Conservation (phyloP, 2,113 vertebrate species). For the Baryphthengus martii region DNA sequence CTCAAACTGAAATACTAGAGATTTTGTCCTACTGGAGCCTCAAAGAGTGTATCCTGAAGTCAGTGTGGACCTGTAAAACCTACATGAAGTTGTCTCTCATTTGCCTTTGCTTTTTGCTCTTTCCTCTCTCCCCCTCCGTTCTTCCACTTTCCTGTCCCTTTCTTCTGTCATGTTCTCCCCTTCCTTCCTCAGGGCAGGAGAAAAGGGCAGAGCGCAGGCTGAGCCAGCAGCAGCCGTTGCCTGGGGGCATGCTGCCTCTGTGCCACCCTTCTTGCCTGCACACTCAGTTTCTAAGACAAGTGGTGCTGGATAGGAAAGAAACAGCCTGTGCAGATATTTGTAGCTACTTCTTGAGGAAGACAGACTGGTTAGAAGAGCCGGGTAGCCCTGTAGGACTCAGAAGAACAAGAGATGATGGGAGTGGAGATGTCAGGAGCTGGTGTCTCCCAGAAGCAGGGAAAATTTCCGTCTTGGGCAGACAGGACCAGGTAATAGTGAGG, state of each 20-base stretch:
- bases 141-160: not conserved
- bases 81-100: not conserved
- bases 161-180: not conserved
- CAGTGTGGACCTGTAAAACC: not conserved
- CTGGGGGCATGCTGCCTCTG: not conserved
- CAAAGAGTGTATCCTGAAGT: not conserved
- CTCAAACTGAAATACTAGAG: not conserved
- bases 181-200: not conserved
- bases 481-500: not conserved
- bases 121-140: fast-evolving
- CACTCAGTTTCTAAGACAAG: not conserved
- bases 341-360: not conserved
- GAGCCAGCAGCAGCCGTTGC: not conserved
- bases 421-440: not conserved
- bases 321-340: not conserved
- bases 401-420: not conserved
- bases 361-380: not conserved
- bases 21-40: not conserved
- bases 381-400: not conserved
- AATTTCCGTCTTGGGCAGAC: not conserved
- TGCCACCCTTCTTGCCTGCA: not conserved
- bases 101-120: not conserved
- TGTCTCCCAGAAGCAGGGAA: not conserved
- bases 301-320: not conserved
- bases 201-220: not conserved